Conservation (phyloP, 2,113 vertebrate species). For the Spilogale gracilis region DNA sequence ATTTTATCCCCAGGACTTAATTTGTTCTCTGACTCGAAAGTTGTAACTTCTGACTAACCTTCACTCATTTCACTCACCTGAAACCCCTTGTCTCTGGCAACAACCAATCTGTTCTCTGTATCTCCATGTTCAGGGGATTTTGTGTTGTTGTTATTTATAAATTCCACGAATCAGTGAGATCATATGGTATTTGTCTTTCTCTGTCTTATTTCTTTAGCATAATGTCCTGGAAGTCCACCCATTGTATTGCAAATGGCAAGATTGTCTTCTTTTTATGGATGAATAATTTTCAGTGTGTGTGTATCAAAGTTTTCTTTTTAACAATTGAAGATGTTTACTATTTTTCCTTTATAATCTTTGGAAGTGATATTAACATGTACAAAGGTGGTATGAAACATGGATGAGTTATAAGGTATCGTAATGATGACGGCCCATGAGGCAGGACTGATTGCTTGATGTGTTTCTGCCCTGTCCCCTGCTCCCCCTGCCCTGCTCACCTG, state of each 20-base stretch:
- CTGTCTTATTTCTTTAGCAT: not conserved
- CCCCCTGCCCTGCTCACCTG: not conserved
- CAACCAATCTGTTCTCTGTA: not conserved
- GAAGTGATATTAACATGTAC: not conserved
- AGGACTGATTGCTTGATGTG: too few species aligned
- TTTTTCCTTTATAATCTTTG: not conserved
- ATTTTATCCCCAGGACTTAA: not conserved
- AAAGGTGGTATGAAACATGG: not conserved
- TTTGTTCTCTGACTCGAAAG: not conserved
- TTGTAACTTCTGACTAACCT: not conserved
- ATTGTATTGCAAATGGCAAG: not conserved
- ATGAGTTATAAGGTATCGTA: not conserved
- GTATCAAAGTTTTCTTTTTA: not conserved
- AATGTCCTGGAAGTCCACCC: not conserved
- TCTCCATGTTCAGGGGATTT: not conserved
- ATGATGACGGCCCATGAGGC: rapidly evolving
- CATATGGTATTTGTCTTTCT: not conserved
- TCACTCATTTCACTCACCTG: not conserved
- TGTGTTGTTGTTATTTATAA: not conserved
- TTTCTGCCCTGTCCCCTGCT: not conserved
- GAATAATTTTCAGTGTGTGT: not conserved
- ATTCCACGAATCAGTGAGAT: not conserved
- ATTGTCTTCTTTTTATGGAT: not conserved
- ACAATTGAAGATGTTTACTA: not conserved
- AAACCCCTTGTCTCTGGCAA: not conserved